Base-by-base conservation (phyloP, 2,113 vertebrate species). In the Boulengerochromis microlepis region DNA sequence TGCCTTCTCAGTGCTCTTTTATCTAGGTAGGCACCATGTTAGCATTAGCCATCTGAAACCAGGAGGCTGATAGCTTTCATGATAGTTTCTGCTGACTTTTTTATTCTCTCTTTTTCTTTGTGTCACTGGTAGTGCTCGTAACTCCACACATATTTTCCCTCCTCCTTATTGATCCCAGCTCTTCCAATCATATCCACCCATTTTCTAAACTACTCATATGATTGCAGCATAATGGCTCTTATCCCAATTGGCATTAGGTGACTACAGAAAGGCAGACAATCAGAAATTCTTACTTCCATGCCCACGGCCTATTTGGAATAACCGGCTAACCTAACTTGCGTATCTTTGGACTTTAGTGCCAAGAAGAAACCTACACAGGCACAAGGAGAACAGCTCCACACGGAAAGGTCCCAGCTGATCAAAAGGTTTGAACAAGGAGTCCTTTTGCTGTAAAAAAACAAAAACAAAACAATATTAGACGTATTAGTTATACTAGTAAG, bases 361-460 rank as follows among this genome's bases (percentile, higher is more conserved):
- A 26, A 16, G 69, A 74, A 40, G 40, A 74, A 74, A 71, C 8
- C n/a, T 2, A 22, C 64, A 38, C 33, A 69, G 64, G 66, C 13
- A 45, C 2, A 74, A 42, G 69, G 40, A 74, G 22, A 7, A 76
- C 24, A 47, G 40, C 71, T 0, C 42, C 40, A 29, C 24, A 19
- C 0, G 0, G 71, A 76, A 50, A 47, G 42, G 42, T 47, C 24
- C 42, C 1, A 1, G 40, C 15, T 19, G 24, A 76, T 45, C 42
- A 47, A 8, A 45, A 29, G 3, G 16, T 76, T 29, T 29, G 42
- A 76, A 47, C 15, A 3, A 18, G 22, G 15, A 76, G 69, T 6
- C 40, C 0, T 45, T 45, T 5, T 45, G 40, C 69, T 18, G 69
- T 45, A 10, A 45, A 1, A 71, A 47, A 61, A 6, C 8, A 61